Conservation (phyloP, 2,797 vertebrate species). For the Diplodus puntazzo region DNA sequence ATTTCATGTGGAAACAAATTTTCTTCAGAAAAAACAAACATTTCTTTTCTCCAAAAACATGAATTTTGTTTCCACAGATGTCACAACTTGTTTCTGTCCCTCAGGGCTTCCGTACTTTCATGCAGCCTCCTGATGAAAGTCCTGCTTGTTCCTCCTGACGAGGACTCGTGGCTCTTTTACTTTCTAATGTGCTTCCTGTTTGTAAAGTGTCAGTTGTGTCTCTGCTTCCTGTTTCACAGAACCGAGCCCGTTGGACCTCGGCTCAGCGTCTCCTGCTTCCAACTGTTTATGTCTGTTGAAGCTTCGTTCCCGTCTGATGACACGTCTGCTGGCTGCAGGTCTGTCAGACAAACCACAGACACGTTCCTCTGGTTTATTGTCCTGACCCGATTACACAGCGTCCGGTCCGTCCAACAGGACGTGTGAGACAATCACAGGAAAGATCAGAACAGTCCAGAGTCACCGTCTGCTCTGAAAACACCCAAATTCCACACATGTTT, state of each 20-base stretch:
- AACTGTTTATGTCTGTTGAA: no score
- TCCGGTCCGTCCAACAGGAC: neutral
- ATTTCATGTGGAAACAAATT: no score
- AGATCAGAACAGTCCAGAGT: neutral
- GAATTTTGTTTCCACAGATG: no score
- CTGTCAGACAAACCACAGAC: neutral
- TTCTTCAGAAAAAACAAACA: no score
- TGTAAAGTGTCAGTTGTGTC: no score
- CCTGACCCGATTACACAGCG: neutral
- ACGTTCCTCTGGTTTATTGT: neutral
- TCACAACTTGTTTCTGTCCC: no score
- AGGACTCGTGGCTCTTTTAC: neutral
- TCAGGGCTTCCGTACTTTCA: no score
- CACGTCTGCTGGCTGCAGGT: neutral
- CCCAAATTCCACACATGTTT: neutral
- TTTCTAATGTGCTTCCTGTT: neutral
- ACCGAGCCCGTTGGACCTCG: no score
- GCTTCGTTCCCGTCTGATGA: constrained; percentile 15
- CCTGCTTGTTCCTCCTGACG: no score
- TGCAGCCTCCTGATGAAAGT: no score
- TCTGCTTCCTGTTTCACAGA: neutral
- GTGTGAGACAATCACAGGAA: neutral
- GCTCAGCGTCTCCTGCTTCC: no score
- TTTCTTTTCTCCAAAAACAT: no score
- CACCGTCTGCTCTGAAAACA: neutral